Base-by-base conservation (phyloP, 2,113 vertebrate genomes). In the Malurus alboscapulatus region DNA sequence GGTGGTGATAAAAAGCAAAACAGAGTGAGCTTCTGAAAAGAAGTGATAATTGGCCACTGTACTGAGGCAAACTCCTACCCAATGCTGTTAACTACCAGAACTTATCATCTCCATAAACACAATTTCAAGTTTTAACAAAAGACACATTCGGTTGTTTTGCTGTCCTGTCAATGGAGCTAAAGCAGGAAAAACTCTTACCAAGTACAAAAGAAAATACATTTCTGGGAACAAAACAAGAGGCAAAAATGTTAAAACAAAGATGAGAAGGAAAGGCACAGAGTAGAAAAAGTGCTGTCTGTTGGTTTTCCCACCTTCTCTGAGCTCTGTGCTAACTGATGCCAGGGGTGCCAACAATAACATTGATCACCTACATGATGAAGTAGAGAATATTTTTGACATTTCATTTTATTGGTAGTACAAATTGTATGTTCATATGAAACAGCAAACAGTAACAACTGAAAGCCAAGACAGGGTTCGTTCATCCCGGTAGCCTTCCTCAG, bases 291-390 rank as follows among this genome's bases (percentile, higher is more conserved):
- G 4, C 34, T 83, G 19, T 24, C 47, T 59, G 50, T 14, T 76
- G 63, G 6, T 65, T 63, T 72, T 59, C 27, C 11, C n/a, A 47
- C 17, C 34, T 29, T 29, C 72, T 27, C 2, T n/a, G 32, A 67
- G 48, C 58, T 84, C 32, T 69, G 36, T 14, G 42, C 73, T 74
- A 42, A 22, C 14, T 36, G 79, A 69, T 87, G 54, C 26, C 29
- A 45, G 14, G 2, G 6, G 10, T 69, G 62, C 44, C 32, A 51
- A 3, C 0, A 6, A n/a, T 32, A 54, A 21, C 18, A 10, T 0
- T n/a, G 34, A 51, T 21, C 25, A 62, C 1, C 16, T 45, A 14
- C 40, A 55, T 5, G 38, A 51, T 3, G 8, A 66, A 88, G n/a
- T 6, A 61, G 24, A 32, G 22, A 32, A 63, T 0, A 6, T 19